These are phyloP conservation scores for Teinopalpus imperialis DNA, from an alignment of 2,888 invertebrate genomes.

Conservation along the genomic window DNA sequence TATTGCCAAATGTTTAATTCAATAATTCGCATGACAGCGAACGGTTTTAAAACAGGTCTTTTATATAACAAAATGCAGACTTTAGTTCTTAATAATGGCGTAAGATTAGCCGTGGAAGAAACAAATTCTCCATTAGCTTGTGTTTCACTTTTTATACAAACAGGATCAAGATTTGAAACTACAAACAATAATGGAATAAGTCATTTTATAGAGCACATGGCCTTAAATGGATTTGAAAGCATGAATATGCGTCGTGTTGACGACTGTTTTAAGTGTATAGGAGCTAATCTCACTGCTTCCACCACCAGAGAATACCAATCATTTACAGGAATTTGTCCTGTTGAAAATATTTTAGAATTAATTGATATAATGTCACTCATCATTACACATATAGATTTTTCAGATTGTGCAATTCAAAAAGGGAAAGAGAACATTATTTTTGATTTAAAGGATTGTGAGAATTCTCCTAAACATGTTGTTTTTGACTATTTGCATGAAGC, in stretches of 20 bases:
- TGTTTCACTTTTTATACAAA: conserved; percentile 48
- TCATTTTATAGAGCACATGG: conserved; percentile 64
- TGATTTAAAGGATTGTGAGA: conserved; percentile 56
- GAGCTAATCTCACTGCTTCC: conserved; percentile 42
- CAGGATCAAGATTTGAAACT: conserved; percentile 58
- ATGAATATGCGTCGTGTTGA: conserved; percentile 39
- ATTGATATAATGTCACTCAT: conserved; percentile 43
- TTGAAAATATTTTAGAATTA: conserved; percentile 31
- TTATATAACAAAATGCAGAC: conserved; percentile 20
- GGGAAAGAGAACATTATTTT: conserved; percentile 49
- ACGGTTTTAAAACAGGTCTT: not conserved
- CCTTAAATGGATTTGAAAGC: conserved; percentile 48
- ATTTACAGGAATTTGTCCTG: conserved; percentile 43
- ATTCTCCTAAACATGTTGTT: conserved; percentile 49
- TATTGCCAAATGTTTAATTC: conserved; percentile 3
- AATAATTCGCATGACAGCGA: not conserved
- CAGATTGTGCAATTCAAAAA: conserved; percentile 41
- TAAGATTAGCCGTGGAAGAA: conserved; percentile 52
- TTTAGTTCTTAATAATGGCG: conserved; percentile 47
- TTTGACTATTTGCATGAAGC: conserved; percentile 74
- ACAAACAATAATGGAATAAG: conserved; percentile 53
- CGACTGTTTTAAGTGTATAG: conserved; percentile 31
- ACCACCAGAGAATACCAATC: conserved; percentile 57
- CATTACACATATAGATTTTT: conserved; percentile 42
- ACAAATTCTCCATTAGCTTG: conserved; percentile 42